These are phyloP conservation scores for Phania funesta DNA, from an alignment of 2,888 invertebrate genomes.

Conservation along the genomic window DNA sequence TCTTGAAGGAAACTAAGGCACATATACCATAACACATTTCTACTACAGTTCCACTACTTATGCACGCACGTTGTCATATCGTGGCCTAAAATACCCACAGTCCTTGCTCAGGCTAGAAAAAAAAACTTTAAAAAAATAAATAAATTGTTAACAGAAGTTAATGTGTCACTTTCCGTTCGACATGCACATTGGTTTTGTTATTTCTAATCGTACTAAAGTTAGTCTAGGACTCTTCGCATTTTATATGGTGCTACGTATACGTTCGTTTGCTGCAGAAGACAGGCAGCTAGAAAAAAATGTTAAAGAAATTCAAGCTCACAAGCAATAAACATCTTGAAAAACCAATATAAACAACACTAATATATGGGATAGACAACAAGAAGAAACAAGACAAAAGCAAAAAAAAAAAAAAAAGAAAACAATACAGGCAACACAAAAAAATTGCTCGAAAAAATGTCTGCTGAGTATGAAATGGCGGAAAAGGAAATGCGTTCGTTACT, in stretches of 20 bases:
- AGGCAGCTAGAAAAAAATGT: background rate
- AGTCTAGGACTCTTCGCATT: background rate
- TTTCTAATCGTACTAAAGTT: background rate
- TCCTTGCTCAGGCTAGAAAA: background rate
- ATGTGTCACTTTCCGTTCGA: background rate
- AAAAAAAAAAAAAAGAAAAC: conserved; percentile 1
- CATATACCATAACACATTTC: background rate
- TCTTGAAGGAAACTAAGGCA: conserved; percentile 10
- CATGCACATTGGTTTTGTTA: background rate
- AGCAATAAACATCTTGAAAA: conserved; percentile 46
- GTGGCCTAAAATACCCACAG: background rate
- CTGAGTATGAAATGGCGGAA: conserved; percentile 59
- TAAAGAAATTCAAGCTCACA: conserved; percentile 19
- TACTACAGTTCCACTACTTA: background rate
- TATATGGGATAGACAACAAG: conserved; percentile 31
- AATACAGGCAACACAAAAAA: background rate
- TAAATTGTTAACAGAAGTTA: background rate
- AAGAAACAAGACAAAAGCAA: conserved; percentile 17
- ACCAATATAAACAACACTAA: conserved; percentile 50
- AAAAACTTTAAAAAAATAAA: background rate
- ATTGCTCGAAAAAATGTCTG: conserved; percentile 1
- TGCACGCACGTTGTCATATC: background rate
- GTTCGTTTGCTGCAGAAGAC: background rate
- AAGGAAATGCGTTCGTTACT: conserved; percentile 73
- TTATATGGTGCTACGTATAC: background rate